Conservation (phyloP, 2,888 invertebrate species). For the Hyppa rectilinea region DNA sequence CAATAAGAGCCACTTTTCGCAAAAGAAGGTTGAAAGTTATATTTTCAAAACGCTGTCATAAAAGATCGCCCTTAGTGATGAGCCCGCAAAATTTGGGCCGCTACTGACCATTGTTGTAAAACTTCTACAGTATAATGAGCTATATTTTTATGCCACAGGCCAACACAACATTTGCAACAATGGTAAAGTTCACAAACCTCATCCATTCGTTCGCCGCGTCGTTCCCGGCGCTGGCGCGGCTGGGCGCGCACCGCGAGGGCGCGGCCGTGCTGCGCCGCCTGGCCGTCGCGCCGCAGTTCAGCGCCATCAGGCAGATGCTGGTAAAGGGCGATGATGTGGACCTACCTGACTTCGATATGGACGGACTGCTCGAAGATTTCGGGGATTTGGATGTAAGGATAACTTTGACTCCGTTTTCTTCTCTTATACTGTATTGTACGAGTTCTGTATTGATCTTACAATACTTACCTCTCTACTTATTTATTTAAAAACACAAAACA, state of each 20-base stretch:
- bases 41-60: too few species aligned
- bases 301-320: constrained; percentile 70
- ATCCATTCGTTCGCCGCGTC: constrained; percentile 82
- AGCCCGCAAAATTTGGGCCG: too few species aligned
- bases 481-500: too few species aligned
- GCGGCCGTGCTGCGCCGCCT: constrained; percentile 74
- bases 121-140: too few species aligned
- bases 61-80: too few species aligned
- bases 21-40: neutral
- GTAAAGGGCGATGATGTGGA: constrained; percentile 60
- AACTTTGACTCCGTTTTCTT: too few species aligned
- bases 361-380: constrained; percentile 76
- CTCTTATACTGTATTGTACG: too few species aligned
- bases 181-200: constrained; percentile 82
- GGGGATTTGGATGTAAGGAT: constrained; percentile 77
- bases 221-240: constrained; percentile 76
- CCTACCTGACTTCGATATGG: constrained; percentile 74
- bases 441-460: too few species aligned
- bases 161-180: constrained; percentile 89
- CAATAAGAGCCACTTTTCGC: neutral
- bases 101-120: too few species aligned
- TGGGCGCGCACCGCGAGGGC: constrained; percentile 78
- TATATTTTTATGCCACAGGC: constrained; percentile 80
- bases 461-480: too few species aligned
- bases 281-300: constrained; percentile 72